Conservation (phyloP, 2,113 vertebrate species). For the Calyptomena viridis region DNA sequence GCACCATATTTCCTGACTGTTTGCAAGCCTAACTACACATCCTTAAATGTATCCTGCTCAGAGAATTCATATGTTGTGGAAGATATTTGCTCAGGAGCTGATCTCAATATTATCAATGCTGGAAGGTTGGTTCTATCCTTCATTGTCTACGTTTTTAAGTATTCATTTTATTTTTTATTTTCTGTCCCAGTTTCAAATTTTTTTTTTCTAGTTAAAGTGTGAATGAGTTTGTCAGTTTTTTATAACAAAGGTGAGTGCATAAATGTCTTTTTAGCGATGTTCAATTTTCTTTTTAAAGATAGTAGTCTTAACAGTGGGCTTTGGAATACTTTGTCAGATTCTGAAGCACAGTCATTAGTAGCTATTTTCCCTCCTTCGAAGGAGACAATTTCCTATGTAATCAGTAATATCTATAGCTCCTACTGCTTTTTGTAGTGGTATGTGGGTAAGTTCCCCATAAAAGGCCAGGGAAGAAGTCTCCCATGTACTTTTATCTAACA, state of each 20-base stretch:
- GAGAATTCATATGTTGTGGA: conserved; percentile 93
- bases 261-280: not conserved
- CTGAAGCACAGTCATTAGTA: not conserved
- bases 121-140: conserved; percentile 83
- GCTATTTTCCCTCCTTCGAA: not conserved
- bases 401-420: not conserved
- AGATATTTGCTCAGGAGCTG: conserved; percentile 92
- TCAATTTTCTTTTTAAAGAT: not conserved
- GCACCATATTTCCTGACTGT: conserved; percentile 96
- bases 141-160: not conserved
- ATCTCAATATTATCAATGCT: conserved; percentile 86
- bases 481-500: not conserved
- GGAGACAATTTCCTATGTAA: not conserved
- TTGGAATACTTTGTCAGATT: not conserved
- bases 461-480: not conserved
- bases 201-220: not conserved
- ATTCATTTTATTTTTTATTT: not conserved
- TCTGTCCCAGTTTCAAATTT: not conserved
- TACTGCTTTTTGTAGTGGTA: not conserved
- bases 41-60: conserved; percentile 90
- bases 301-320: not conserved
- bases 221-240: not conserved
- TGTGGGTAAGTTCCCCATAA: not conserved
- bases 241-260: not conserved
- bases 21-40: conserved; percentile 97